Evolutionary conservation across 1,140 invertebrate species (phyloP), one percentile per base, ranked within the genome.

Genomic region (Leptopilina clavipes): DNA sequence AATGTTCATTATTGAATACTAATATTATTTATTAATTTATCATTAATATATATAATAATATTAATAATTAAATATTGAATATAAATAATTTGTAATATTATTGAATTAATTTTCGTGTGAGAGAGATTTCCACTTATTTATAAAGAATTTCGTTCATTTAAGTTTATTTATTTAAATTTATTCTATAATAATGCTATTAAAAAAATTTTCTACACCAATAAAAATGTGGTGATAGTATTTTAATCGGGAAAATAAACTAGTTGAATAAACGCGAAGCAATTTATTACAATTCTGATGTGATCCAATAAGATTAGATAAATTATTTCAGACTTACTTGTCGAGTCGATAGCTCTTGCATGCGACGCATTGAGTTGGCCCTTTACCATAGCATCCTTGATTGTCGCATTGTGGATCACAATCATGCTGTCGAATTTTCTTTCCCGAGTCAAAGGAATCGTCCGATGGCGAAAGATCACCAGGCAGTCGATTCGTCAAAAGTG

Each of bases 361-460:
- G 74, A 96, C 92, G 86, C 95, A 96, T 83, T 96, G 95, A 0
- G 93, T 94, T 0, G 95, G 94, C 77, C 95, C 95, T 84, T 94
- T 94, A 76, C 95, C 95, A 84, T 96, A 96, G 87, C 95, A 96
- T 54, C 95, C 95, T 85, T 94, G 93, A 65, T 92, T 89, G 88
- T 96, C 95, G 88, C 95, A 96, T 88, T 97, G 95, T 48, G 94
- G 93, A 89, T 97, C 95, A 87, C 95, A 97, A 80, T 94, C 93
- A 82, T 95, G 93, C 76, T 94, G 91, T 70, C 82, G 80, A 71
- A 95, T 92, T 79, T 92, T 92, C 82, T 93, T 94, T 79, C 93
- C 93, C 1, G 89, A 84, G 71, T 92, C 91, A 31, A 87, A 82
- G 17, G 87, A 89, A 40, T 83, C 84, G 22, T 84, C 81, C 18